Evolutionary conservation across 1,140 invertebrate species (phyloP), one percentile per base, ranked within the genome.

Genomic region (Drosophila littoralis): DNA sequence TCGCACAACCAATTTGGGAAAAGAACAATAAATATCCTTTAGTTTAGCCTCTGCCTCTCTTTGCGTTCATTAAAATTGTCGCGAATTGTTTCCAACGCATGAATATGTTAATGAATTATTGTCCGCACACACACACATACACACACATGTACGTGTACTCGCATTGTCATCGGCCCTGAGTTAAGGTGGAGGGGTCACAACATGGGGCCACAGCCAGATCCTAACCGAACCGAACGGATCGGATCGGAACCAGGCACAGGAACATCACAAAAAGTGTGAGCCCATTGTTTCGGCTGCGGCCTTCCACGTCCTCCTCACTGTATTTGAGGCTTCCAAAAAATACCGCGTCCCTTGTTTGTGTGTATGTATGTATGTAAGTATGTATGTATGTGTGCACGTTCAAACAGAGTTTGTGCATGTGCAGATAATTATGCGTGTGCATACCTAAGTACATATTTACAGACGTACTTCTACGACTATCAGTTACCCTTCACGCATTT

Each of bases 21-120:
- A 57, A 46, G 71, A 55, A 52, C 66, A 84, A 89, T 73, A 83
- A 80, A 78, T 84, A 73, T 68, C 40, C 66, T 77, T 75, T 77
- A 76, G 72, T 77, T 77, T 69, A 75, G 65, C 50, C 13, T 66
- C 43, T 15, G 38, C 22, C 22, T 22, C 40, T 76, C 71, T 73
- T 46, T 78, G 22, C 79, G 64, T 78, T 88, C 74, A 84, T 89
- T 89, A 85, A 88, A 77, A 75, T 81, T 81, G 83, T 78, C 80
- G 77, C 77, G 64, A 66, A 89, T 89, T 75, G 79, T 84, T 84
- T 69, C 54, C 42, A 70, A n/a, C 45, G 70, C 57, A 84, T 89
- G 64, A 88, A 88, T 88, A 88, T 88, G 84, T 78, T 88, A 88
- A 89, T 85, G 59, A 84, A 71, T 75, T 77, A 75, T 85, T 85